Percentiles rank a stretch among this genome's conserved stretches.
These are phyloP conservation scores for Lepidostoma basale DNA, from an alignment of 1,140 invertebrate genomes.

Conservation along the genomic window DNA sequence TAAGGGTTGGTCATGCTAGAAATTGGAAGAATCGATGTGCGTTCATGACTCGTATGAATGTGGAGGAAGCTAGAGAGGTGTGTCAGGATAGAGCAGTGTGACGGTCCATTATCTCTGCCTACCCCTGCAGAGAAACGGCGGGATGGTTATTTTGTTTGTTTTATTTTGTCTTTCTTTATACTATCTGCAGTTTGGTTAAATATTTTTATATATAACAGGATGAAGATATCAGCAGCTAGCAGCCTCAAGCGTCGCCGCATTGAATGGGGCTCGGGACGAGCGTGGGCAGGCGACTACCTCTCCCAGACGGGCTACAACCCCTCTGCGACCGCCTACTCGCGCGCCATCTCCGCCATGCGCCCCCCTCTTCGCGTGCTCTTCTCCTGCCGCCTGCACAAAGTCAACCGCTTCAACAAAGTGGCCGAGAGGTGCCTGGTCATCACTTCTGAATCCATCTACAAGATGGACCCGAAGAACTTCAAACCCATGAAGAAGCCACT, in stretches of 20 bases:
- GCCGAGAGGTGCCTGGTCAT: constrained; percentile 87
- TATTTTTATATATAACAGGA: constrained; percentile 41
- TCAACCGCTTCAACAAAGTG: constrained; percentile 82
- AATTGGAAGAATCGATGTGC: too few relatives aligned
- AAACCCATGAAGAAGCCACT: constrained; percentile 85
- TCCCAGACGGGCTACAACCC: constrained; percentile 78
- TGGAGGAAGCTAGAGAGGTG: too few relatives aligned
- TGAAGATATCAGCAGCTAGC: constrained; percentile 80
- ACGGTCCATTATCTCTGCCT: too few relatives aligned
- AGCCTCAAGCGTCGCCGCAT: constrained; percentile 74
- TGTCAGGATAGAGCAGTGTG: too few relatives aligned
- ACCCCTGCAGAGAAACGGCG: too few relatives aligned
- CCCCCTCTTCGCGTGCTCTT: constrained; percentile 55
- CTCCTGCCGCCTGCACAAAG: constrained; percentile 68
- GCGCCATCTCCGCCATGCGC: constrained; percentile 53
- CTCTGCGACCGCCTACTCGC: constrained; percentile 72
- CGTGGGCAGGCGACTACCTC: constrained; percentile 94
- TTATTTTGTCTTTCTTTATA: neutral
- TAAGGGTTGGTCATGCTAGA: too few relatives aligned
- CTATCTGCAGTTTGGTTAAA: neutral
- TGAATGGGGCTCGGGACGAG: constrained; percentile 82
- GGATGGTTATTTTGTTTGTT: neutral
- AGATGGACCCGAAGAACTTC: constrained; percentile 88
- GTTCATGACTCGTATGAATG: too few relatives aligned
- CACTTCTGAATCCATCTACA: constrained; percentile 88